Base-by-base conservation (phyloP, 2,797 vertebrate species). In the Hylomyscus alleni region DNA sequence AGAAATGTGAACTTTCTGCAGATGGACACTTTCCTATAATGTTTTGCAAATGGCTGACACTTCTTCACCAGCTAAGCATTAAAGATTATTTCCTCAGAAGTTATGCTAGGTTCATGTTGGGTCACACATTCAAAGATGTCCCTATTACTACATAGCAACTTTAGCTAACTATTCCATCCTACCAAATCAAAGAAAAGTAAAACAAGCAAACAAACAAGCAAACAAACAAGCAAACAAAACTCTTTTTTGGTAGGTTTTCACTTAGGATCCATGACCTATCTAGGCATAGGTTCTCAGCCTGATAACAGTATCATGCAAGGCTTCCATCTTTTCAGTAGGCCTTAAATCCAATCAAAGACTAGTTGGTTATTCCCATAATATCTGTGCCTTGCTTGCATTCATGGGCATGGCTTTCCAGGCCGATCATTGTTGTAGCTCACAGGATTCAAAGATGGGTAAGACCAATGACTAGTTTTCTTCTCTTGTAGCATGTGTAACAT, bases 1-100 rank as follows among this genome's bases (percentile, higher is more conserved):
- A 73, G 54, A 93, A 84, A 67, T 20, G 7, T 19, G n/a, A 40
- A 15, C 29, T 24, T 65, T 90, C 75, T 75, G 13, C 24, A 65
- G 12, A 6, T 9, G 37, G 62, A 1, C 22, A 6, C 29, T 8
- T 17, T 31, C 20, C 31, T 0, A n/a, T 0, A 24, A 7, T 14
- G 15, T 52, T 81, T 65, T 24, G 17, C 12, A 44, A 40, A 54
- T 5, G 9, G 8, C 44, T 44, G 37, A 10, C 9, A 29, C 10
- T 17, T 19, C 1, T 80, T 73, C 20, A 3, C 50, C 77, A 82
- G 50, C n/a, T 47, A 29, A 80, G 47, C 6, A 62, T 77, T 44
- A 10, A 67, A 67, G 14, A 22, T 1, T 50, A 8, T 26, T 90
- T 72, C 58, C 58, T 72, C 40, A 37, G 92, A 85, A 69, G 17